A percentile compares a stretch with the other conserved stretches of the same genome.
These are phyloP conservation scores for Ichneumoninae sp. DNA, from an alignment of 2,888 invertebrate species.

Conservation along the genomic window DNA sequence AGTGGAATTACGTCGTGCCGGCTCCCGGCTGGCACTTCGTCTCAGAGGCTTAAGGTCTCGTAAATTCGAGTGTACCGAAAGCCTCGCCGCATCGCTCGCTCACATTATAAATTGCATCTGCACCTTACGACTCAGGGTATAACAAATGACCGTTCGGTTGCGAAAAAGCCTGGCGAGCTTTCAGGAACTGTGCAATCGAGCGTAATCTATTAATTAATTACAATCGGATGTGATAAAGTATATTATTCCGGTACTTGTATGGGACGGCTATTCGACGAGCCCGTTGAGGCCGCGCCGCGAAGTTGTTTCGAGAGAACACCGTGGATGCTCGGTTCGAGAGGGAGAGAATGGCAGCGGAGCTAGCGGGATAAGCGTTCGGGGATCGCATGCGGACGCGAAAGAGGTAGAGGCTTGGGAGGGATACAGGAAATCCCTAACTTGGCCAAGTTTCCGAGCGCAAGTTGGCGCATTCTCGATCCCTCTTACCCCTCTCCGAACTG, in stretches of 20 bases:
- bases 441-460: conserved; percentile 52
- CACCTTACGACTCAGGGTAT: neutral
- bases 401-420: conserved; percentile 5
- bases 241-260: neutral
- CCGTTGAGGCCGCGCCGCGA: conserved; percentile 36
- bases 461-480: conserved; percentile 54
- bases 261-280: conserved; percentile 33
- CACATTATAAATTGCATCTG: conserved; percentile 1
- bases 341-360: conserved; percentile 19
- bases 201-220: conserved; percentile 40
- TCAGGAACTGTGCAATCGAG: neutral
- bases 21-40: neutral
- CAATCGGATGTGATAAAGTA: conserved; percentile 17
- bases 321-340: conserved; percentile 7
- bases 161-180: neutral
- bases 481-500: conserved; percentile 24
- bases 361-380: conserved; percentile 6
- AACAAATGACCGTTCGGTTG: neutral
- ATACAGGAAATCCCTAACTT: conserved; percentile 37
- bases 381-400: neutral
- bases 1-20: conserved; percentile 25
- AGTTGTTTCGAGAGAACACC: conserved; percentile 33
- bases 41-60: conserved; percentile 8
- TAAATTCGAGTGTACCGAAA: conserved; percentile 15
- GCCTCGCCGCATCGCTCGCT: neutral